These are phyloP conservation scores for Pristis pectinata DNA, from an alignment of 2,797 vertebrate genomes.

Conservation along the genomic window DNA sequence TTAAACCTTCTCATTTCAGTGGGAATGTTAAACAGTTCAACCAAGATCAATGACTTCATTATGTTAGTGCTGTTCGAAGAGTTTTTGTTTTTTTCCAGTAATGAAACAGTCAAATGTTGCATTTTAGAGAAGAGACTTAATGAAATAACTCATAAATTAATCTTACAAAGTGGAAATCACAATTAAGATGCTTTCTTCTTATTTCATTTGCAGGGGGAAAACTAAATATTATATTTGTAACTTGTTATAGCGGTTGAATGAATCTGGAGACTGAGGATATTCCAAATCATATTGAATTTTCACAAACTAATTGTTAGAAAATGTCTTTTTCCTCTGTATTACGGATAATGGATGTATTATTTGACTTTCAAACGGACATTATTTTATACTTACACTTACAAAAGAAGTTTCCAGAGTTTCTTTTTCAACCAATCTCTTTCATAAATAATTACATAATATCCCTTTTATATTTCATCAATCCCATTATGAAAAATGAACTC, in stretches of 20 bases:
- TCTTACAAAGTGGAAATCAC: not conserved
- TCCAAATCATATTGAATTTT: constrained; percentile 19
- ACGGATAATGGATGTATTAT: constrained; percentile 4
- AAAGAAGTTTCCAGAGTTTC: not conserved
- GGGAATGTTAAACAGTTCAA: not conserved
- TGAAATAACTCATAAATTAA: not conserved
- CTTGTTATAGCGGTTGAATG: not conserved
- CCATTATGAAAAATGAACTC: not conserved
- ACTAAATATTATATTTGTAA: not conserved
- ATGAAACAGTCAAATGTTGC: not conserved
- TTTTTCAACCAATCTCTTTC: not conserved
- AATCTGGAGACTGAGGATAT: not conserved
- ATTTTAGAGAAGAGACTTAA: not conserved
- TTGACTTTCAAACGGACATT: not conserved
- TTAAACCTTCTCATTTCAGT: not conserved
- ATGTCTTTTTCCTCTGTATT: not conserved
- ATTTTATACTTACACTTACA: not conserved
- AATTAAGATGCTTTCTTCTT: not conserved
- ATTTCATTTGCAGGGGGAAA: not conserved
- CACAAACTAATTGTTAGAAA: constrained; percentile 25
- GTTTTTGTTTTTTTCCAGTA: not conserved
- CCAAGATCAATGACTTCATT: not conserved
- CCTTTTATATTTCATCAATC: not conserved
- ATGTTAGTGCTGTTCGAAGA: not conserved
- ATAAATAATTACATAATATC: not conserved